Evolutionary conservation across 2,888 invertebrate genomes (phyloP).

Genomic region (Phyllotreta cruciferae): DNA sequence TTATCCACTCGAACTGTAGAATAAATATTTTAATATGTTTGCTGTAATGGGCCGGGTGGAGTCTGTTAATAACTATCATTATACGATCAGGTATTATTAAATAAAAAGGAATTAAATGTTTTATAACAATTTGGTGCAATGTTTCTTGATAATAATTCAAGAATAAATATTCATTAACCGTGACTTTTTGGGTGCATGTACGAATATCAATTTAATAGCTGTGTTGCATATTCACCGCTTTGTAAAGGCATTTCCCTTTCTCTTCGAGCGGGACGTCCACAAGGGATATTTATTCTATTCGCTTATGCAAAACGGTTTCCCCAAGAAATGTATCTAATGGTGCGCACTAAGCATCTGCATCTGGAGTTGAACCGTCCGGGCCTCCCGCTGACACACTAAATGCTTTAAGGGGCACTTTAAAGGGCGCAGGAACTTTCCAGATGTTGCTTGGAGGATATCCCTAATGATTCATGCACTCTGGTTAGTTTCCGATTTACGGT

Average conservation of each 20-base stretch:
- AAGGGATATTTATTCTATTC: constrained; percentile 29
- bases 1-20: no score
- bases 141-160: no score
- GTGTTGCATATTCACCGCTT: not conserved
- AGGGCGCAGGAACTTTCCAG: constrained; percentile 18
- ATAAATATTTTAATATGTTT: no score
- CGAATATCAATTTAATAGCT: no score
- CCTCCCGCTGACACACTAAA: constrained; percentile 17
- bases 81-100: no score
- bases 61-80: no score
- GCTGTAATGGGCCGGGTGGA: no score
- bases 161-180: no score
- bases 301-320: constrained; percentile 22
- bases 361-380: constrained; percentile 12
- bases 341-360: constrained; percentile 25
- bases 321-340: constrained; percentile 28
- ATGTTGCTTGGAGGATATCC: constrained; percentile 5
- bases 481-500: not conserved
- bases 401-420: constrained; percentile 13
- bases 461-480: constrained; percentile 11
- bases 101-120: no score
- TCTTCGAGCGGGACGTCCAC: constrained; percentile 3
- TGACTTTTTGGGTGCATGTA: no score
- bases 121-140: no score
- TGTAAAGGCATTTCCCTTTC: constrained; percentile 24